These are phyloP conservation scores for Echinometra lucunter DNA, from an alignment of 53 echinoderm and acorn worm species.

Conservation along the genomic window DNA sequence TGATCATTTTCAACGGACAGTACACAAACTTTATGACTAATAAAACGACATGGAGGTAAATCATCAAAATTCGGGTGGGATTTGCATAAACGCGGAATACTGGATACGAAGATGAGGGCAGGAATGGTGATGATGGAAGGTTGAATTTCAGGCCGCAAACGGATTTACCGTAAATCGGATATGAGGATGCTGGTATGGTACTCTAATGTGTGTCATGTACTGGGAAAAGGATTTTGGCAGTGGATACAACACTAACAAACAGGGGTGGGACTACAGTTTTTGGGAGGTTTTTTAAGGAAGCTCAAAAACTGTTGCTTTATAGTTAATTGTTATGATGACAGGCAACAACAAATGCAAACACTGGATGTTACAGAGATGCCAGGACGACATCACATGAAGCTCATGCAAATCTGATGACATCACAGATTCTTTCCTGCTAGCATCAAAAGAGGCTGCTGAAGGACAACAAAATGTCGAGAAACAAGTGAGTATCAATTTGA, in stretches of 20 bases:
- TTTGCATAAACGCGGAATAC: conserved; percentile 56
- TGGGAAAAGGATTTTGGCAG: neutral
- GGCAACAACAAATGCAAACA: neutral
- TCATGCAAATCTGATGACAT: neutral
- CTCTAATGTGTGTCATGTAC: neutral
- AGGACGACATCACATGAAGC: neutral
- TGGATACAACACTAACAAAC: neutral
- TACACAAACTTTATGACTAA: neutral
- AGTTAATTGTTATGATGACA: neutral
- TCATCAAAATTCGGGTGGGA: neutral
- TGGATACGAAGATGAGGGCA: conserved; percentile 53
- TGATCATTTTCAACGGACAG: neutral
- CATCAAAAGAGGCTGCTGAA: neutral
- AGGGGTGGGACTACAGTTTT: neutral
- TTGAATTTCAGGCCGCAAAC: conserved; percentile 14
- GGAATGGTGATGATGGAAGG: neutral
- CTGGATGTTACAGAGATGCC: neutral
- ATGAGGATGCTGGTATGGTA: conserved; percentile 4
- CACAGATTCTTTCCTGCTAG: neutral
- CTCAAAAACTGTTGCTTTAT: neutral
- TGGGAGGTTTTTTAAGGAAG: neutral
- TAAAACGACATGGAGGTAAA: neutral
- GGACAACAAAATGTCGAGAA: neutral
- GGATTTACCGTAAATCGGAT: neutral
- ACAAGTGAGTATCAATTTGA: neutral